Evolutionary conservation across 2,113 vertebrate genomes (phyloP), one percentile per base, ranked within the genome.

Genomic region (Forbesichthys papilliferus): DNA sequence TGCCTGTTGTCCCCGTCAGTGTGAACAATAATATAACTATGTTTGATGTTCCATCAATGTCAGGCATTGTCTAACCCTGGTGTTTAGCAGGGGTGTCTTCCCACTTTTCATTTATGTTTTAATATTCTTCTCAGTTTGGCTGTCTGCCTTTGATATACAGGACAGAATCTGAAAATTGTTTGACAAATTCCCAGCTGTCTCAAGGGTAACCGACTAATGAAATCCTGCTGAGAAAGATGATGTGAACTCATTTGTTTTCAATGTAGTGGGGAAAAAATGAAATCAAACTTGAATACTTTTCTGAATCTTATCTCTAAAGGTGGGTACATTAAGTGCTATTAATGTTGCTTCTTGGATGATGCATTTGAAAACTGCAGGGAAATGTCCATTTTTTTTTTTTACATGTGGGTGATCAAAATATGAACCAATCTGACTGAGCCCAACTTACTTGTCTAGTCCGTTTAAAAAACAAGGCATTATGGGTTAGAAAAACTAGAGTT

Each of bases 41-140:
- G 54, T 82, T 81, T 86, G 62, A 86, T 84, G 83, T 81, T 66
- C 58, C 78, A 81, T 86, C 81, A 79, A 27, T 77, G 82, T 75
- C 66, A 71, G 64, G 52, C 46, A 12, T 57, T 77, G 70, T 81
- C 78, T 61, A 78, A 79, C 68, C 78, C 53, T 52, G 83, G 59
- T 72, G 61, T 42, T 42, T 42, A 42, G 36, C 36, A 42, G 36
- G 7, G 69, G 71, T 68, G 78, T 80, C 78, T 68, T 78, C 63
- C 68, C 74, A 49, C 48, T 63, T 79, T 78, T 82, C 65, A 83
- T 86, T 82, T 77, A 81, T 83, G 72, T 84, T 82, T 87, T 79
- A 85, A 84, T 81, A 80, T 78, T 83, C 66, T 87, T 86, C 77
- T 51, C 71, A 67, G 66, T 80, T 42, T 42, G 36, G 36, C 36